These are phyloP conservation scores for Tachyglossus aculeatus DNA, from an alignment of 2,797 vertebrate species.

Conservation along the genomic window DNA sequence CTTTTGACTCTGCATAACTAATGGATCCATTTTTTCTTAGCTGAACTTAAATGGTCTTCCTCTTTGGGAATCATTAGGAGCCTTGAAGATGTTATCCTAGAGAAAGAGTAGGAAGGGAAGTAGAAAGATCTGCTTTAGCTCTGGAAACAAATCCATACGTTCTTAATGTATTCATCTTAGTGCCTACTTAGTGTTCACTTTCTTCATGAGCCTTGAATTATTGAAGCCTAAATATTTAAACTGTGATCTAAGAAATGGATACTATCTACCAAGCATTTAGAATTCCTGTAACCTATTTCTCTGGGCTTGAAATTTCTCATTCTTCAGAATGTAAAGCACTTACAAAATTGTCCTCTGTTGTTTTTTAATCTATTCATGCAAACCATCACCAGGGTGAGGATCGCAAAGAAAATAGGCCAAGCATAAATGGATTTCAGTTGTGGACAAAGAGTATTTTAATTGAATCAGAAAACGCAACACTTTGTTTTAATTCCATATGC, in stretches of 20 bases:
- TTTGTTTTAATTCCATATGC: too few species aligned
- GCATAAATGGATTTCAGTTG: too few species aligned
- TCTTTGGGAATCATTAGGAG: neutral
- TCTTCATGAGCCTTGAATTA: neutral
- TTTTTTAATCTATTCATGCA: conserved; percentile 11
- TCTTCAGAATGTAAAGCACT: neutral
- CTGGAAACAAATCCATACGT: neutral
- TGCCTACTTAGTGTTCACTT: neutral
- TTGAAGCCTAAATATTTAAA: conserved; percentile 12
- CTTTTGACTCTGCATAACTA: neutral
- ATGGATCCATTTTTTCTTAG: conserved; percentile 5
- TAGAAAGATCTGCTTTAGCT: neutral
- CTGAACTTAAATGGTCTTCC: neutral
- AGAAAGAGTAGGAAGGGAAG: neutral
- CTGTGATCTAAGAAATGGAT: neutral
- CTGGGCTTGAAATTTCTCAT: neutral
- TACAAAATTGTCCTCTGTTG: neutral
- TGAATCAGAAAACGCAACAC: too few species aligned
- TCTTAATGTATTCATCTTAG: neutral
- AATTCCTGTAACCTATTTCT: neutral
- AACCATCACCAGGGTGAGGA: neutral
- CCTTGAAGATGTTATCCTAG: conserved; percentile 12
- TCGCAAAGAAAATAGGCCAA: too few species aligned
- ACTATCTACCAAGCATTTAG: neutral
- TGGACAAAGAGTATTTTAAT: too few species aligned